Percentiles rank a stretch among this genome's conserved stretches.
phyloP scores from a whole-genome alignment of 2,113 vertebrate species.

The Crocuta crocuta region DNA sequence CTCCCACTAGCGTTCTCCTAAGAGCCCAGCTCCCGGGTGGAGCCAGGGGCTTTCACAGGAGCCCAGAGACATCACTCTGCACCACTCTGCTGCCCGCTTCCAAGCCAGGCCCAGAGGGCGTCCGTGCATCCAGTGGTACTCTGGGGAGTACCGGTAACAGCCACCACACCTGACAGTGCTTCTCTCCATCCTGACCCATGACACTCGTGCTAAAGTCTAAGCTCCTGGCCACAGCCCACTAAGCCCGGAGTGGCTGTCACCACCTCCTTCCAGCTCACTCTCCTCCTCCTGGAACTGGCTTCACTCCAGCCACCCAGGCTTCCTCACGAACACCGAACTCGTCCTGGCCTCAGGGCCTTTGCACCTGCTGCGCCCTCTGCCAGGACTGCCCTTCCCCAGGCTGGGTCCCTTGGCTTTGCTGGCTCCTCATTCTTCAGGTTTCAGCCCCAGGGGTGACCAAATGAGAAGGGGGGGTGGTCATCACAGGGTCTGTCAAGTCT shows the following conservation, averaged over 20 bases:
- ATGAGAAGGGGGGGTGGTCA: neutral
- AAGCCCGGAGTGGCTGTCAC: accelerated
- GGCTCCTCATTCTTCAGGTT: neutral
- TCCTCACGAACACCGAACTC: neutral
- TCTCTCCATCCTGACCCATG: neutral
- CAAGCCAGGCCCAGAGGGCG: neutral
- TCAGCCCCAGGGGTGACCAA: neutral
- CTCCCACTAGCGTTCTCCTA: neutral
- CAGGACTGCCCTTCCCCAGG: neutral
- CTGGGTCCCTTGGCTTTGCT: neutral
- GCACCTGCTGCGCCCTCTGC: neutral
- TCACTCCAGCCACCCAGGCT: neutral
- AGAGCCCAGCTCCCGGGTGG: neutral
- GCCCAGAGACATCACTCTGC: too few relatives aligned
- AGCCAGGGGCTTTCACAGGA: neutral
- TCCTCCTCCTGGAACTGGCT: neutral
- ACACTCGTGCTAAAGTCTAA: neutral
- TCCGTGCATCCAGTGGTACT: neutral
- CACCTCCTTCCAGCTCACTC: neutral
- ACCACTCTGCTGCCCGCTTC: neutral
- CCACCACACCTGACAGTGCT: neutral
- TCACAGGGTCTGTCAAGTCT: neutral
- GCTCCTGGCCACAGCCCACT: neutral
- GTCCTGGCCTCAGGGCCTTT: neutral
- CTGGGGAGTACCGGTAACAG: neutral